Percentiles rank a stretch among this genome's conserved stretches.
These are phyloP conservation scores for Asbolus verrucosus DNA, from an alignment of 1,140 invertebrate genomes.

Conservation along the genomic window DNA sequence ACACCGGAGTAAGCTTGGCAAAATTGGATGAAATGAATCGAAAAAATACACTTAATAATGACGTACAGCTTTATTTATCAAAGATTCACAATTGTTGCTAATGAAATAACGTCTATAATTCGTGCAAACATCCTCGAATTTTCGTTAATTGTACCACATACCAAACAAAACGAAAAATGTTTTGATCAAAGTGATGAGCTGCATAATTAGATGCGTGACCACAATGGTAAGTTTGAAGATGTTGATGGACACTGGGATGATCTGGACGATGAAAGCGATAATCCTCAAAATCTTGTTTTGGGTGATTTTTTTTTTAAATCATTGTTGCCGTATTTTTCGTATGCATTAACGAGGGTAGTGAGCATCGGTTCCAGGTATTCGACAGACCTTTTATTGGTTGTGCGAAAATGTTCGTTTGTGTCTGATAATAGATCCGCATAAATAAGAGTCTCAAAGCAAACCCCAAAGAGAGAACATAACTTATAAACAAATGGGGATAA, in stretches of 20 bases:
- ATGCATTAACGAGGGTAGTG: conserved; percentile 51
- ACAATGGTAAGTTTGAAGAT: conserved; percentile 51
- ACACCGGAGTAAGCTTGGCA: background rate
- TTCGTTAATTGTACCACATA: conserved; percentile 9
- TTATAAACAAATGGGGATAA: conserved; percentile 58
- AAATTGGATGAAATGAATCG: conserved; percentile 18
- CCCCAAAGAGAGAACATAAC: conserved; percentile 59
- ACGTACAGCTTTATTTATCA: conserved; percentile 13
- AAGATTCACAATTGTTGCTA: conserved; percentile 7
- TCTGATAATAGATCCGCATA: no score
- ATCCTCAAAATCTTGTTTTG: conserved; percentile 56
- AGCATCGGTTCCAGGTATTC: conserved; percentile 55
- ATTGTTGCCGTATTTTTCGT: conserved; percentile 55
- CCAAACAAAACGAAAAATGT: conserved; percentile 42
- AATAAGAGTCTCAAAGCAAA: conserved; percentile 56
- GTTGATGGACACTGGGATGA: conserved; percentile 52
- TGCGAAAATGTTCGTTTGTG: conserved; percentile 51
- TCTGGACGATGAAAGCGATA: conserved; percentile 55
- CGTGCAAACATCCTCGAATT: no score
- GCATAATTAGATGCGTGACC: conserved; percentile 43
- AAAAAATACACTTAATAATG: conserved; percentile 26
- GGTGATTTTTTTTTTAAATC: conserved; percentile 60
- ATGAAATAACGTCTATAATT: no score
- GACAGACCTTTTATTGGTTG: conserved; percentile 45
- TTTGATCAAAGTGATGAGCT: conserved; percentile 49